A percentile compares a stretch with the other conserved stretches of the same genome.
phyloP scores from a whole-genome alignment of 1,140 invertebrate species.

The Lutraria rhynchaena region DNA sequence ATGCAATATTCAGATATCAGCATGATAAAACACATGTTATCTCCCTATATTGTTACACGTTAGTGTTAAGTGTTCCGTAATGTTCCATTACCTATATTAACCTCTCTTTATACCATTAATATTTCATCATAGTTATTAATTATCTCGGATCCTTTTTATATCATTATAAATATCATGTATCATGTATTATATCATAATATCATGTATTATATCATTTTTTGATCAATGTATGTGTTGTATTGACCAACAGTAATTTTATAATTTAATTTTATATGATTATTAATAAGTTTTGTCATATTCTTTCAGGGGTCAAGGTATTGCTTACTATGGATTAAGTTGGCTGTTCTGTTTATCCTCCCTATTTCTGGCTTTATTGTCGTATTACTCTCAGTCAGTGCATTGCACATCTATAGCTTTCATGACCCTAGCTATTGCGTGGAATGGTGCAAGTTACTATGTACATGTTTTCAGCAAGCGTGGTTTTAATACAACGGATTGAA shows the following conservation, averaged over 20 bases:
- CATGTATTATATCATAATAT: too few relatives aligned
- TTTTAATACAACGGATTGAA: too few relatives aligned
- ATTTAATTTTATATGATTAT: neutral
- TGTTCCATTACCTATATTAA: too few relatives aligned
- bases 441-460: constrained; percentile 77
- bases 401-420: constrained; percentile 66
- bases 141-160: too few relatives aligned
- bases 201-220: neutral
- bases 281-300: neutral
- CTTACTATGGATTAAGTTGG: constrained; percentile 65
- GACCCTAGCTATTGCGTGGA: constrained; percentile 62
- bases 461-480: constrained; percentile 74
- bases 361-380: constrained; percentile 64
- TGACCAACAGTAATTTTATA: neutral
- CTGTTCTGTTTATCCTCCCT: constrained; percentile 66
- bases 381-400: constrained; percentile 71
- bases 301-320: constrained; percentile 65
- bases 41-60: too few relatives aligned
- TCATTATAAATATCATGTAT: too few relatives aligned
- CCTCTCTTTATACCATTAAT: too few relatives aligned
- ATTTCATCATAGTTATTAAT: too few relatives aligned
- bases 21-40: too few relatives aligned
- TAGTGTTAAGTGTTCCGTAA: too few relatives aligned
- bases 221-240: neutral
- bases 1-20: too few relatives aligned